Evolutionary conservation across 1,140 invertebrate species (phyloP).

Genomic region (Oncopeltus fasciatus): DNA sequence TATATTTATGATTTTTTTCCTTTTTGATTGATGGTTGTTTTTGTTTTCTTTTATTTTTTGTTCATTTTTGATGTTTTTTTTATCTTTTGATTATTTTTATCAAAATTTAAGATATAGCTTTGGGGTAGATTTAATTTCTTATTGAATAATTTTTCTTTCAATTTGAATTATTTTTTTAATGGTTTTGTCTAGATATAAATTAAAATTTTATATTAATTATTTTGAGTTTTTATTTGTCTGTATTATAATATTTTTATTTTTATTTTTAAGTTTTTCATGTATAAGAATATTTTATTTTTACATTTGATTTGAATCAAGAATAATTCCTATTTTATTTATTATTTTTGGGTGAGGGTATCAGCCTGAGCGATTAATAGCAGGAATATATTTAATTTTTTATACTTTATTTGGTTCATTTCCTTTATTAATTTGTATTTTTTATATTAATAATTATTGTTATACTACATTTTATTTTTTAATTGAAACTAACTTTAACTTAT

Average conservation of each 20-base stretch:
- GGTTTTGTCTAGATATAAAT: conserved; percentile 32
- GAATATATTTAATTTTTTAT: conserved; percentile 46
- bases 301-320: conserved; percentile 46
- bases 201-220: conserved; percentile 29
- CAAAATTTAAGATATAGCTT: conserved; percentile 26
- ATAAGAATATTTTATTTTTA: conserved; percentile 47
- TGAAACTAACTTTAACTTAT: conserved; percentile 31
- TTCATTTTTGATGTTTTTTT: conserved; percentile 23
- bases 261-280: conserved; percentile 38
- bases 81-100: conserved; percentile 36
- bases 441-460: conserved; percentile 31
- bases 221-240: conserved; percentile 37
- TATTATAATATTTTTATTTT: conserved; percentile 38
- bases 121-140: neutral
- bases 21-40: conserved; percentile 30
- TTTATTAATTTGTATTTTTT: conserved; percentile 39
- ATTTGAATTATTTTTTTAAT: conserved; percentile 38
- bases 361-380: conserved; percentile 41
- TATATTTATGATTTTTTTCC: conserved; percentile 31
- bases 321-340: conserved; percentile 45
- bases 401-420: conserved; percentile 43
- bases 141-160: neutral
- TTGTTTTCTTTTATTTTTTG: conserved; percentile 30
- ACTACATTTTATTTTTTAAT: conserved; percentile 33
- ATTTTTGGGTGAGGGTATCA: conserved; percentile 48